phyloP scores from a whole-genome alignment of 2,888 invertebrate species.

The Lobophora halterata region DNA sequence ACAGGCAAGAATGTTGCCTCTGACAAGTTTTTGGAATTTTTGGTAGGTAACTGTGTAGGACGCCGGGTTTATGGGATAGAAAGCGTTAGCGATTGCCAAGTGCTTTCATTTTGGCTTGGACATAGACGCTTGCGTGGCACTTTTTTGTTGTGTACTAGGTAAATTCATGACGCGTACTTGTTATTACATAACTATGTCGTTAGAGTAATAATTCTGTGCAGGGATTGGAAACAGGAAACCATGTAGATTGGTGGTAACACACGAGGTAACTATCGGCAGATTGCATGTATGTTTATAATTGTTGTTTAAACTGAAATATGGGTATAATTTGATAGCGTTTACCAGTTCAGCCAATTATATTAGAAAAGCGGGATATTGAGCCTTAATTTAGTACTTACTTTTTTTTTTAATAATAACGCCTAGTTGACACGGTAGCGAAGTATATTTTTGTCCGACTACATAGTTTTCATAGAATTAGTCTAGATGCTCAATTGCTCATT shows the following conservation, averaged over 20 bases:
- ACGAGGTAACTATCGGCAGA: too few species aligned
- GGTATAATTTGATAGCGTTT: too few species aligned
- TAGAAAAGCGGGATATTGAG: not conserved
- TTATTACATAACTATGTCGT: slow-evolving; percentile 2
- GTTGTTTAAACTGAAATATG: too few species aligned
- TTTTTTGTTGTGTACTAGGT: slow-evolving; percentile 2
- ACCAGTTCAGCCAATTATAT: too few species aligned
- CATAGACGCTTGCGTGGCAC: slow-evolving; percentile 11
- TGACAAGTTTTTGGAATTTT: slow-evolving; percentile 30
- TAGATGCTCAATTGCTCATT: slow-evolving; percentile 8
- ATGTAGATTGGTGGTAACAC: not conserved
- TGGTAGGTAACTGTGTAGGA: slow-evolving; percentile 17
- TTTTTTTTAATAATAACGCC: slow-evolving; percentile 17
- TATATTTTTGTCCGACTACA: slow-evolving; percentile 9
- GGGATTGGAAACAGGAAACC: slow-evolving; percentile 1
- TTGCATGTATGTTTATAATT: too few species aligned
- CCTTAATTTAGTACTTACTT: not conserved
- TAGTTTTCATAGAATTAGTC: slow-evolving; percentile 13
- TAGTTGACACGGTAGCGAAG: slow-evolving; percentile 16
- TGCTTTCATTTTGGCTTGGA: slow-evolving; percentile 21
- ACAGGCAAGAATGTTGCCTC: slow-evolving; percentile 28
- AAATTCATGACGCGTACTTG: slow-evolving; percentile 1
- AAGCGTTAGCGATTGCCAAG: slow-evolving; percentile 23
- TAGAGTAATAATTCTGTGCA: not conserved
- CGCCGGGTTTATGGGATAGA: slow-evolving; percentile 16